phyloP scores from a whole-genome alignment of 1,140 invertebrate genomes.

The Plutomurus gul region DNA sequence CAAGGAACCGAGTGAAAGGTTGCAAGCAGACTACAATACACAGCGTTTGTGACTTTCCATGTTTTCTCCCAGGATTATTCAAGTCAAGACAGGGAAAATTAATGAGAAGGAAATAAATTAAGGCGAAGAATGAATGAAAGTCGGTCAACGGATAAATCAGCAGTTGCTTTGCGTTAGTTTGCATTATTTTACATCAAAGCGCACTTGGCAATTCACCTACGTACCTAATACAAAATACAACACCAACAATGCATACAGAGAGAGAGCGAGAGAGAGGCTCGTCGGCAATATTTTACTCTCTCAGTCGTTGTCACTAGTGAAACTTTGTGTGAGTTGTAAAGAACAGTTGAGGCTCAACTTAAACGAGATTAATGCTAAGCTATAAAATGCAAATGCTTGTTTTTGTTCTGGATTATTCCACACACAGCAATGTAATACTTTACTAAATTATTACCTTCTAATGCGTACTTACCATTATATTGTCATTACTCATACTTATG shows the following conservation, averaged over 20 bases:
- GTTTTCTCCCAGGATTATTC: not conserved
- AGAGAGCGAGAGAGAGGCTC: no score
- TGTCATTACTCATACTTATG: not conserved
- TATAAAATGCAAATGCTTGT: no score
- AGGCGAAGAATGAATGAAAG: not conserved
- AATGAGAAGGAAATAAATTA: constrained; percentile 19
- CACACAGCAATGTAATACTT: no score
- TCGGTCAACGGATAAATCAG: constrained; percentile 22
- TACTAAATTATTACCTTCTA: not conserved
- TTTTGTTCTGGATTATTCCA: no score
- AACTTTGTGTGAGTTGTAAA: no score
- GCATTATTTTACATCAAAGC: not conserved
- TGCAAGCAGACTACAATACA: not conserved
- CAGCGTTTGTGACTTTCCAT: not conserved
- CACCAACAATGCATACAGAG: not conserved
- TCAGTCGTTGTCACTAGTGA: no score
- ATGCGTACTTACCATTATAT: not conserved
- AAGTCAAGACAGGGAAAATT: not conserved
- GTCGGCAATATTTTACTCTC: no score
- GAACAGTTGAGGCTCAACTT: no score
- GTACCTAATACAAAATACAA: not conserved
- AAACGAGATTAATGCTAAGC: no score
- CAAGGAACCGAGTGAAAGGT: not conserved
- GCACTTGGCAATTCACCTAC: not conserved
- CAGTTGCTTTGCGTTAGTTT: constrained; percentile 1